Evolutionary conservation across 1,140 invertebrate genomes (phyloP), one percentile per base, ranked within the genome.

Genomic region (Euglossa dilemma): DNA sequence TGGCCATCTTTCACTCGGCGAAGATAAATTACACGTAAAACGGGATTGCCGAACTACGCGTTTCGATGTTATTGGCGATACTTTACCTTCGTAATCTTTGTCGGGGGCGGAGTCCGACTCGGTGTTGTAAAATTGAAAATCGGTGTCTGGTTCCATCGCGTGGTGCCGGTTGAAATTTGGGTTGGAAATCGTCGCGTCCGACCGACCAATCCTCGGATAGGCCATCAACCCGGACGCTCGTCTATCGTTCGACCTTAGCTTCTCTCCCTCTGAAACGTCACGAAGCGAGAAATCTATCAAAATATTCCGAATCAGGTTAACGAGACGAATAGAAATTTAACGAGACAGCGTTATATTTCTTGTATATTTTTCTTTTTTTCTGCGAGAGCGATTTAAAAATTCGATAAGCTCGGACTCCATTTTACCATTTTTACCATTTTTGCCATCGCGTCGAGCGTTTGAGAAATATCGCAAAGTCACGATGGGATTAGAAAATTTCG

Each of bases 121-220:
- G 1, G 63, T 1, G 12, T 88, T 67, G 45, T 87, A 83, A 70
- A 87, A 79, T 16, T 89, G 84, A 18, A 86, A 72, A 52, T 88
- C 88, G 14, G 23, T 28, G 8, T 83, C 85, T 0, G 83, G 43
- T 28, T 78, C 69, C 12, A 81, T 36, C 25, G 78, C 86, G n/a
- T 63, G 66, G 45, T 64, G 80, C 0, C 83, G 78, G 69, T 87
- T 73, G 45, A 75, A 79, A 83, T 86, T 82, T 36, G 72, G 43
- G 18, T 72, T 76, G 16, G 67, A 77, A 5, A 66, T 2, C 23
- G 84, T 57, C 54, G 57, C 50, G 50, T 86, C 77, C 8, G 89
- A 81, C 54, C 89, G 79, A 25, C 92, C 92, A 23, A 88, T 70
- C 71, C 92, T 90, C 12, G 92, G 92, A 56, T 89, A 88, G 3